A percentile compares a stretch with the other conserved stretches of the same genome.
These are phyloP conservation scores for Prunella himalayana DNA, from an alignment of 2,113 vertebrate genomes.

Conservation along the genomic window DNA sequence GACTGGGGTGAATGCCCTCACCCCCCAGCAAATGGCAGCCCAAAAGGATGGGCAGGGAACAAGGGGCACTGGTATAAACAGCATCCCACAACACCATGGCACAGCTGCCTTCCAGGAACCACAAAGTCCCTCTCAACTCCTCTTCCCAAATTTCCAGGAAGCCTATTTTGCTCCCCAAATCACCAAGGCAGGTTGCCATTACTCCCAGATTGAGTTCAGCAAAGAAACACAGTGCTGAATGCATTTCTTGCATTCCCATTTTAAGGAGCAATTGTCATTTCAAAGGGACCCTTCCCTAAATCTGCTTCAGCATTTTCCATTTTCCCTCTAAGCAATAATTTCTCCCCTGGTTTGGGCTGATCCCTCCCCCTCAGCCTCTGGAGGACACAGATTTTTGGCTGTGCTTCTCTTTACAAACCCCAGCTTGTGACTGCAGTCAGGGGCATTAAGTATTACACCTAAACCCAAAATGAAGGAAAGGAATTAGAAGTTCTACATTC, in stretches of 20 bases:
- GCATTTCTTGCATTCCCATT: not conserved
- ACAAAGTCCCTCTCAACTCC: not conserved
- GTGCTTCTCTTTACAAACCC: not conserved
- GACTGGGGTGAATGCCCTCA: not conserved
- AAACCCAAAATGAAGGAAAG: not conserved
- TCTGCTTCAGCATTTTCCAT: not conserved
- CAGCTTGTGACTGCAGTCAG: not conserved
- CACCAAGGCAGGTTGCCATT: not conserved
- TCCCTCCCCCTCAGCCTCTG: not conserved
- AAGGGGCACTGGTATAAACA: not conserved
- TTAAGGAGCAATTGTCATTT: not conserved
- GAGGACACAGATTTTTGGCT: not conserved
- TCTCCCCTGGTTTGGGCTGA: not conserved
- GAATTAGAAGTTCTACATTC: not conserved
- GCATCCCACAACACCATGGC: fast-evolving
- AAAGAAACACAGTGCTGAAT: not conserved
- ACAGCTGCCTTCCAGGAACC: not conserved
- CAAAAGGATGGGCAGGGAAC: not conserved
- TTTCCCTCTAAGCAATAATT: not conserved
- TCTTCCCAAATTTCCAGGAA: not conserved
- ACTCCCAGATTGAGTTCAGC: not conserved
- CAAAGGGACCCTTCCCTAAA: not conserved
- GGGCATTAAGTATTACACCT: not conserved
- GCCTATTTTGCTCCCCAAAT: not conserved
- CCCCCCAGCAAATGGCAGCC: not conserved